A percentile compares a stretch with the other conserved stretches of the same genome.
Evolutionary conservation across 2,888 invertebrate genomes (phyloP).

Genomic region (Malthinus seriepunctatus): DNA sequence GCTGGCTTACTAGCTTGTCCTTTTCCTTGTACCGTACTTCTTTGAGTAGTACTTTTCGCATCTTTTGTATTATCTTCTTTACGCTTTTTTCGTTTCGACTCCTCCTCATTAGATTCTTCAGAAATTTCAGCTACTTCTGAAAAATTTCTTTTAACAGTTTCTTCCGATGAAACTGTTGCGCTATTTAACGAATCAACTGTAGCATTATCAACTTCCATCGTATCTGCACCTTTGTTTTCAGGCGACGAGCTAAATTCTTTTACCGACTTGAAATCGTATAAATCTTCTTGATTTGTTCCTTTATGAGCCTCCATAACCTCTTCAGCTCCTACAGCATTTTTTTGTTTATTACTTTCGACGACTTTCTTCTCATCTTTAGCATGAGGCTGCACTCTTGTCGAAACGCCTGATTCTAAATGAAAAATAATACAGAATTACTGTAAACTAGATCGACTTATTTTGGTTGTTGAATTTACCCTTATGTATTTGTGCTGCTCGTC

Average conservation of each 20-base stretch:
- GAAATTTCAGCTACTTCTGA: conserved; percentile 60
- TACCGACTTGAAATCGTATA: conserved; percentile 63
- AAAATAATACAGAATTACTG: conserved; percentile 4
- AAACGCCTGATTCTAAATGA: conserved; percentile 54
- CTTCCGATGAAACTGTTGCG: conserved; percentile 47
- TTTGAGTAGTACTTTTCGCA: conserved; percentile 66
- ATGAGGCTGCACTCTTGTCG: conserved; percentile 52
- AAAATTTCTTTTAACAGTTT: conserved; percentile 51
- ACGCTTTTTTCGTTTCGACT: conserved; percentile 72
- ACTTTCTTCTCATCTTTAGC: conserved; percentile 64
- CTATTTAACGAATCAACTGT: conserved; percentile 39
- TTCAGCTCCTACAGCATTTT: conserved; percentile 32
- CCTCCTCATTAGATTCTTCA: conserved; percentile 70
- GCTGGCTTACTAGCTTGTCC: conserved; percentile 40
- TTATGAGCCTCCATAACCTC: conserved; percentile 43
- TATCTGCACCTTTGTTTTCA: conserved; percentile 45
- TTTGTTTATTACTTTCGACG: conserved; percentile 41
- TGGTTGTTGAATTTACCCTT: conserved; percentile 53
- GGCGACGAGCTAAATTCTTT: conserved; percentile 59
- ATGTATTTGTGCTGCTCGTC: conserved; percentile 61
- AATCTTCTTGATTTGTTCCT: conserved; percentile 50
- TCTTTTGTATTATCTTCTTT: conserved; percentile 75
- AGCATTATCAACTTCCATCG: conserved; percentile 49
- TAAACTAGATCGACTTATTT: neutral
- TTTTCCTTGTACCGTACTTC: conserved; percentile 56